Evolutionary conservation across 2,113 vertebrate species (phyloP), one percentile per base, ranked within the genome.

Genomic region (Calidris pygmaea): DNA sequence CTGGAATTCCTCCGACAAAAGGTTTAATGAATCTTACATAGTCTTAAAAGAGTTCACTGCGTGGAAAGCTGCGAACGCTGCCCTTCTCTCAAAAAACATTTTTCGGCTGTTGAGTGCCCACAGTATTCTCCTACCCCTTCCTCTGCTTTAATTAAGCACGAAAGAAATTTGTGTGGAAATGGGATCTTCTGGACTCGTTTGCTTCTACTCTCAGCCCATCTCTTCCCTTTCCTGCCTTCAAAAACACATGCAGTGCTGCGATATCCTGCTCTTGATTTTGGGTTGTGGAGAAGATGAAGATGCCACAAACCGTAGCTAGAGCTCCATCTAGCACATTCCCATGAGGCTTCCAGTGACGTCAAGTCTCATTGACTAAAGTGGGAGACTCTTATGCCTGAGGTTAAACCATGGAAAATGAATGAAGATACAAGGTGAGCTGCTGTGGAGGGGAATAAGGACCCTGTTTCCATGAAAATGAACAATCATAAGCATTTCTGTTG

Each of bases 391-490:
- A 41, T 37, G 32, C 59, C 73, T 81, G 73, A 89, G 80, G 30
- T 89, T 91, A 76, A 92, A 68, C 81, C 48, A 35, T 47, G 71
- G 63, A 83, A 92, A 89, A 82, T 63, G 41, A 79, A 85, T 37
- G 41, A 87, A 83, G 52, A 47, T 50, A 35, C 41, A 63, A 96
- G 91, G 84, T 95, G 96, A 96, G 77, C 89, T 82, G 53, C 58
- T 2, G 0, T 85, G 63, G 39, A 89, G 9, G 15, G 19, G 21
- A 72, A 63, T 48, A 70, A 87, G 34, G 71, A 87, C 34, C 26
- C 62, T 45, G 8, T 77, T 89, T 58, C 53, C 21, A 23, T 74
- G 55, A 70, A 93, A 92, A 85, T 39, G 24, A 63, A 87, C 14
- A 32, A 34, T n/a, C 60, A 23, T 34, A 86, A 91, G 23, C 29